A percentile compares a stretch with the other conserved stretches of the same genome.
Conservation (phyloP, 2,888 invertebrate genomes). For the Copidosoma aretas region DNA sequence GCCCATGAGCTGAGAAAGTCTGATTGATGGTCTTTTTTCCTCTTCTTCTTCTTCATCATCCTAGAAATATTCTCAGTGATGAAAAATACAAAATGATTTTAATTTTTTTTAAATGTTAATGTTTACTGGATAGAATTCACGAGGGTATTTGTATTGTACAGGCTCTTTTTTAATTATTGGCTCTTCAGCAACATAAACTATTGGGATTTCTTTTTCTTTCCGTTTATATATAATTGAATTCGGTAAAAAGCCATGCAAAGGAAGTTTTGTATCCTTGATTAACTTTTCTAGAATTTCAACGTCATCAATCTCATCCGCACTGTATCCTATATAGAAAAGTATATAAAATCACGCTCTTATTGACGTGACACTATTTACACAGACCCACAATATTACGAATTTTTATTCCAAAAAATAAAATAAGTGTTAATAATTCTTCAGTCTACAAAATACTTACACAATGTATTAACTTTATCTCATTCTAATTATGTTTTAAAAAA, state of each 20-base stretch:
- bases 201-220: slow-evolving; percentile 8
- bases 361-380: background rate
- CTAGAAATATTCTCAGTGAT: slow-evolving; percentile 8
- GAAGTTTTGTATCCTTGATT: slow-evolving; percentile 33
- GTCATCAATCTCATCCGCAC: slow-evolving; percentile 35
- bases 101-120: background rate
- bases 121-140: slow-evolving; percentile 37
- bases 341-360: background rate
- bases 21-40: slow-evolving; percentile 16
- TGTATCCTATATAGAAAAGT: slow-evolving; percentile 35
- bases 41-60: slow-evolving; percentile 10
- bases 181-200: background rate
- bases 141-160: slow-evolving; percentile 41
- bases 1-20: slow-evolving; percentile 25
- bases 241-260: slow-evolving; percentile 44
- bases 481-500: no score
- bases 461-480: no score
- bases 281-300: slow-evolving; percentile 24
- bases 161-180: slow-evolving; percentile 3
- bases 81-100: no score
- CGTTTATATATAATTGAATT: slow-evolving; percentile 46
- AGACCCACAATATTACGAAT: background rate
- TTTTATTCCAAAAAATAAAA: no score
- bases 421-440: no score
- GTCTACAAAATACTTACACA: no score